These are phyloP conservation scores for Notolabrus celidotus DNA, from an alignment of 2,797 vertebrate genomes.

Conservation along the genomic window DNA sequence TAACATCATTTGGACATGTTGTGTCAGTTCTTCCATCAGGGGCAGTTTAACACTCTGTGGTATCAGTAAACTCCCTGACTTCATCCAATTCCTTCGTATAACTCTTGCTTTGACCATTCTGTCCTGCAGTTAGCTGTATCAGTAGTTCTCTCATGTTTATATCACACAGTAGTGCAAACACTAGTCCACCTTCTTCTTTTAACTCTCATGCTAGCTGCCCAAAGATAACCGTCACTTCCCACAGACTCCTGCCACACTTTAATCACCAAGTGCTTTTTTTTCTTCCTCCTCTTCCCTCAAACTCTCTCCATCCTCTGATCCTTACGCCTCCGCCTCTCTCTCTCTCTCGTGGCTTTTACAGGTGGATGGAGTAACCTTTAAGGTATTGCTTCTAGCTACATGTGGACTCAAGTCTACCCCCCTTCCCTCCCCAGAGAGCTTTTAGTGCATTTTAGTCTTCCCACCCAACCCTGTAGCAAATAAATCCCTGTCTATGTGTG, in stretches of 20 bases:
- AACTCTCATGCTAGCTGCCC: conserved; percentile 30
- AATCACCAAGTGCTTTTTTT: conserved; percentile 57
- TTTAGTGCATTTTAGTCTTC: conserved; percentile 66
- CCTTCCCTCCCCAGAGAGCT: conserved; percentile 50
- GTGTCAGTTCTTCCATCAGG: conserved; percentile 9
- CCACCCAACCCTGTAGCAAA: conserved; percentile 40
- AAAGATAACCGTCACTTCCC: conserved; percentile 29
- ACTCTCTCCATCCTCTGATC: conserved; percentile 68
- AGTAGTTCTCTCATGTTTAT: not conserved
- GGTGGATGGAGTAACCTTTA: conserved; percentile 79
- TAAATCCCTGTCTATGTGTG: conserved; percentile 5
- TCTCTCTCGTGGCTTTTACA: conserved; percentile 76
- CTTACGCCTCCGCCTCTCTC: conserved; percentile 55
- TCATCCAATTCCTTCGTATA: too few species aligned
- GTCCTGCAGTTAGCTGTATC: not conserved
- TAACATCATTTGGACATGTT: conserved; percentile 24
- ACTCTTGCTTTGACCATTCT: not conserved
- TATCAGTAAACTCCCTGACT: not conserved
- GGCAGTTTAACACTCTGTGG: not conserved
- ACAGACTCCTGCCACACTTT: conserved; percentile 43
- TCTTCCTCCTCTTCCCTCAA: conserved; percentile 50
- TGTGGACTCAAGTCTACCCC: conserved; percentile 53
- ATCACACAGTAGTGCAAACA: not conserved
- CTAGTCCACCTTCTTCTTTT: conserved; percentile 1
- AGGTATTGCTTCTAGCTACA: conserved; percentile 82